These are phyloP conservation scores for Magallana nippona DNA, from an alignment of 2,888 invertebrate species.

Conservation along the genomic window DNA sequence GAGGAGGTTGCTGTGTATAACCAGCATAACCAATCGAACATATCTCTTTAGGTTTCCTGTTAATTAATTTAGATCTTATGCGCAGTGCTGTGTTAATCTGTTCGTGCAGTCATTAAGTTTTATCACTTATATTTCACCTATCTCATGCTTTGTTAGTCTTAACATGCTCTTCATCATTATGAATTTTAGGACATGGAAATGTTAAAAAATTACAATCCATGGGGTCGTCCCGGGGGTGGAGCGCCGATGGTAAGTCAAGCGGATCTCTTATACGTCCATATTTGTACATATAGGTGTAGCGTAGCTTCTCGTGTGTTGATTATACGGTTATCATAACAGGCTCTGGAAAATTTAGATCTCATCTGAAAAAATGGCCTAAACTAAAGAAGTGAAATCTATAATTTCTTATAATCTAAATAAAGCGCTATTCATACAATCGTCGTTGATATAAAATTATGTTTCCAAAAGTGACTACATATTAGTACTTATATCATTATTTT, in stretches of 20 bases:
- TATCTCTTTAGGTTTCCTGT: too few species aligned
- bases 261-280: not conserved
- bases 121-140: not conserved
- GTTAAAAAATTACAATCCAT: constrained; percentile 73
- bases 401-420: too few species aligned
- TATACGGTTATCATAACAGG: too few species aligned
- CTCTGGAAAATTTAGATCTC: too few species aligned
- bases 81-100: not conserved
- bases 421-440: too few species aligned
- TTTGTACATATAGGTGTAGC: not conserved
- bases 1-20: too few species aligned
- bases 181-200: constrained; percentile 72
- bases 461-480: too few species aligned
- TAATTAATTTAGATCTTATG: not conserved
- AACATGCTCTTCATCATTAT: constrained; percentile 31
- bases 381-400: too few species aligned
- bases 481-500: too few species aligned
- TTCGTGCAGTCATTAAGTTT: not conserved
- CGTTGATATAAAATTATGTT: too few species aligned
- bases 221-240: constrained; percentile 77
- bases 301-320: not conserved
- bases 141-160: not conserved
- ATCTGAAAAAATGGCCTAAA: too few species aligned
- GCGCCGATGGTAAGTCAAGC: constrained; percentile 64
- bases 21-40: too few species aligned